Conservation (phyloP, 2,797 vertebrate genomes). For the Danio tinwini region DNA sequence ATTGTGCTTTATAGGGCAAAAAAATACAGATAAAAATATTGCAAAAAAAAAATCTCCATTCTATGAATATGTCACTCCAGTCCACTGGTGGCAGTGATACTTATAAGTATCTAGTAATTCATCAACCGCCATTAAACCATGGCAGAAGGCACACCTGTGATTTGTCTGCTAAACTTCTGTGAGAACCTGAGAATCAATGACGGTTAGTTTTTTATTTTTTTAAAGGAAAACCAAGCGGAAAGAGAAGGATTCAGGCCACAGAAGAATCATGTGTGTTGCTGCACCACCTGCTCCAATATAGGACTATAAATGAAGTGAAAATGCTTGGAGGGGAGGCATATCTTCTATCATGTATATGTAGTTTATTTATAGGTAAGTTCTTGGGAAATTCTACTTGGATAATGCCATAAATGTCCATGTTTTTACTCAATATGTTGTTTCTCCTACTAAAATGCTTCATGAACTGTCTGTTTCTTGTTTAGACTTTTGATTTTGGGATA, state of each 20-base stretch:
- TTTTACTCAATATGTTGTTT: constrained; percentile 59
- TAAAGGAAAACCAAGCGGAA: neutral
- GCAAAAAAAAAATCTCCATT: no score
- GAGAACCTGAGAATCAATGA: neutral
- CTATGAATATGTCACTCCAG: no score
- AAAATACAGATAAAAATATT: no score
- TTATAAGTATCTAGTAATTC: no score
- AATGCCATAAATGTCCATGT: constrained; percentile 59
- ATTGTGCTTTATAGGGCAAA: no score
- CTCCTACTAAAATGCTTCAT: constrained; percentile 64
- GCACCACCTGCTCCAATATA: neutral
- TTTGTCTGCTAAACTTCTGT: neutral
- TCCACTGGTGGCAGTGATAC: no score
- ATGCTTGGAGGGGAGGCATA: neutral
- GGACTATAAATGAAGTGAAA: neutral
- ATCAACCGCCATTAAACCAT: no score
- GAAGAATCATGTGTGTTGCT: neutral
- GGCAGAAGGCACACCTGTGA: neutral
- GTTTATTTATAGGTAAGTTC: neutral
- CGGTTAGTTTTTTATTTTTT: neutral
- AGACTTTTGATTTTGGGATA: neutral
- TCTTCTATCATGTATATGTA: constrained; percentile 45
- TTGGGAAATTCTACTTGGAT: constrained; percentile 36
- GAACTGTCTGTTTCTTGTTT: neutral
- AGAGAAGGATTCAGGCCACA: constrained; percentile 2